phyloP scores from a whole-genome alignment of 2,113 vertebrate species.

The Pundamilia nyererei region DNA sequence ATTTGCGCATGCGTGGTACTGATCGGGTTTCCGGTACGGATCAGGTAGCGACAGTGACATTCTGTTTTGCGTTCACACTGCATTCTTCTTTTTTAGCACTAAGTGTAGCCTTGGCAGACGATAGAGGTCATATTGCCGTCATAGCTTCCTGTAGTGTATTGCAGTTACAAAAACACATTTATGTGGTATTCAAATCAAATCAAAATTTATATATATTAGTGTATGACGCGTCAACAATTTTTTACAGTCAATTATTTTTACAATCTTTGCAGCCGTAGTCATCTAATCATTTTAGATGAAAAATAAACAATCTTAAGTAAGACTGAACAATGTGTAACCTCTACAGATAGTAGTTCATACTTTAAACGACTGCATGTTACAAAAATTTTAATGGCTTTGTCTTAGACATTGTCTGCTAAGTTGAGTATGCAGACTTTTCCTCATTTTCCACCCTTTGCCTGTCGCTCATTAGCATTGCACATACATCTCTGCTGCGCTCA shows the following conservation, averaged over 20 bases:
- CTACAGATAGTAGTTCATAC: neutral
- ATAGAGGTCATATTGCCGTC: neutral
- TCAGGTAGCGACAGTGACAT: neutral
- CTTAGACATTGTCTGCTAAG: neutral
- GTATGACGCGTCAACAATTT: accelerated
- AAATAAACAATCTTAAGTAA: neutral
- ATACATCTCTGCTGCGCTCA: neutral
- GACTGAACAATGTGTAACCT: accelerated
- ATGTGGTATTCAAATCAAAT: neutral
- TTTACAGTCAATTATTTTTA: neutral
- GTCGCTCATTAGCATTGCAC: neutral
- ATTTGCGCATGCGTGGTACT: accelerated
- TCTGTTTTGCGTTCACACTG: neutral
- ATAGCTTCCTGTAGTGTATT: neutral
- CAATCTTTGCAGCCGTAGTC: neutral
- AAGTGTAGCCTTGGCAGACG: neutral
- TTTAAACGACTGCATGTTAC: neutral
- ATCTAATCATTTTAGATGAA: accelerated
- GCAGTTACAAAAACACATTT: neutral
- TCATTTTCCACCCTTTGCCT: neutral
- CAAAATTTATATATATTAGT: neutral
- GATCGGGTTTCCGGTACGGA: accelerated
- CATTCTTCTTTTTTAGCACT: accelerated
- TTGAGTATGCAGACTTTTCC: neutral
- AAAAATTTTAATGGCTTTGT: neutral